A percentile compares a stretch with the other conserved stretches of the same genome.
phyloP scores from a whole-genome alignment of 2,113 vertebrate species.

The human (Homo sapiens) region DNA sequence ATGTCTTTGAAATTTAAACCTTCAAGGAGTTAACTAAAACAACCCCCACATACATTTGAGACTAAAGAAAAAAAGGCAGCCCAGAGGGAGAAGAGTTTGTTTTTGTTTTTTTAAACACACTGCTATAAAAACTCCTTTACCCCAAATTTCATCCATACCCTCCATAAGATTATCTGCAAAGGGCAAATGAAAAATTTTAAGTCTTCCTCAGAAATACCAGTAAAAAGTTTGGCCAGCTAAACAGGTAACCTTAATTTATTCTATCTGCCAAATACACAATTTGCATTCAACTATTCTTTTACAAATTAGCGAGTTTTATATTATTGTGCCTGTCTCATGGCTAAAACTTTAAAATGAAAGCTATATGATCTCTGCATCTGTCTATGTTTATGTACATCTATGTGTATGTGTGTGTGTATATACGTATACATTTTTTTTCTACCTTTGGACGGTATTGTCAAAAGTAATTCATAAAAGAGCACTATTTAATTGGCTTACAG shows the following conservation, averaged over 20 bases:
- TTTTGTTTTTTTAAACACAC: neutral
- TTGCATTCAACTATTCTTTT: neutral
- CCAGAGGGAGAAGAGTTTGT: neutral
- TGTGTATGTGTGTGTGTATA: neutral
- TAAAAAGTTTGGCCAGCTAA: neutral
- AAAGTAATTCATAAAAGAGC: neutral
- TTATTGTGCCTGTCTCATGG: neutral
- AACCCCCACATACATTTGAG: neutral
- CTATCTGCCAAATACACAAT: neutral
- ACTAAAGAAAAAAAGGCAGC: neutral
- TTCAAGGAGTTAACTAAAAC: neutral
- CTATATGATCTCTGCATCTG: neutral
- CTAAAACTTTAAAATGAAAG: neutral
- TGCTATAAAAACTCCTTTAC: neutral
- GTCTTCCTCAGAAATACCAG: neutral
- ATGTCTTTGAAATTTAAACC: neutral
- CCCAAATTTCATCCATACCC: neutral
- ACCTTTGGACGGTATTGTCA: neutral
- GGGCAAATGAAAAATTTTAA: neutral
- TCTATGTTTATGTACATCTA: neutral
- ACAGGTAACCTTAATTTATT: neutral
- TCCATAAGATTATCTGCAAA: neutral
- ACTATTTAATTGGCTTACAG: neutral
- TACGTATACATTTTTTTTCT: neutral
- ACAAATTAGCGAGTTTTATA: neutral